A percentile compares a stretch with the other conserved stretches of the same genome.
Evolutionary conservation across 1,140 invertebrate genomes (phyloP).

Genomic region (Phymorhynchus buccinoides): DNA sequence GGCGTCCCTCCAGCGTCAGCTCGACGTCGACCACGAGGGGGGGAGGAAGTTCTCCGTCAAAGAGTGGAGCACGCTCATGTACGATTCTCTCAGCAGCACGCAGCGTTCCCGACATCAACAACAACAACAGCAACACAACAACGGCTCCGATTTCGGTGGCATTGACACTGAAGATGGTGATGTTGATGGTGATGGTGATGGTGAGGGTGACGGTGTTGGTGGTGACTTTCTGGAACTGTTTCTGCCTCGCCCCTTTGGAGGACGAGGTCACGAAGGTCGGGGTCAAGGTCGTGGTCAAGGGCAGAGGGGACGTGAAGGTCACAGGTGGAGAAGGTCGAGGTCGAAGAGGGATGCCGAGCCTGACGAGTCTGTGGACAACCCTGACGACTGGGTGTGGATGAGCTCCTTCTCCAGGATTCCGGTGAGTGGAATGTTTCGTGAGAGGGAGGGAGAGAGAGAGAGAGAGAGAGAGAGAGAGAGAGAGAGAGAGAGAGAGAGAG

Average conservation of each 20-base stretch:
- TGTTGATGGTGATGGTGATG: neutral
- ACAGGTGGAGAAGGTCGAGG: neutral
- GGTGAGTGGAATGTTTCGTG: conserved; percentile 2
- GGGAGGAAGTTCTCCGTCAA: neutral
- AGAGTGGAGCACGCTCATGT: too few species aligned
- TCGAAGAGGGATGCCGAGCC: neutral
- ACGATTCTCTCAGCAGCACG: too few species aligned
- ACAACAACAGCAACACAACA: too few species aligned
- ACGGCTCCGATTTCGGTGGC: neutral
- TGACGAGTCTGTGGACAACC: neutral
- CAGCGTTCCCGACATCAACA: too few species aligned
- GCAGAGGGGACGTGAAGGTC: neutral
- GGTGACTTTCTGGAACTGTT: too few species aligned
- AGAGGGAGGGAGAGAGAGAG: too few species aligned
- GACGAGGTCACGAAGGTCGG: neutral
- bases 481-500: neutral
- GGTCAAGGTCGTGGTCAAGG: neutral
- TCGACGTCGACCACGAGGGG: too few species aligned
- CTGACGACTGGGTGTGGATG: conserved; percentile 36
- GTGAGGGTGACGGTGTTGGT: too few species aligned
- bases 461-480: too few species aligned
- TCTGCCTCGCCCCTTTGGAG: too few species aligned
- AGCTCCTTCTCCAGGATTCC: conserved; percentile 35
- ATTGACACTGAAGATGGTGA: neutral
- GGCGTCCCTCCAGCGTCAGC: neutral